Evolutionary conservation across 2,113 vertebrate genomes (phyloP), one percentile per base, ranked within the genome.

Genomic region (Origma solitaria): DNA sequence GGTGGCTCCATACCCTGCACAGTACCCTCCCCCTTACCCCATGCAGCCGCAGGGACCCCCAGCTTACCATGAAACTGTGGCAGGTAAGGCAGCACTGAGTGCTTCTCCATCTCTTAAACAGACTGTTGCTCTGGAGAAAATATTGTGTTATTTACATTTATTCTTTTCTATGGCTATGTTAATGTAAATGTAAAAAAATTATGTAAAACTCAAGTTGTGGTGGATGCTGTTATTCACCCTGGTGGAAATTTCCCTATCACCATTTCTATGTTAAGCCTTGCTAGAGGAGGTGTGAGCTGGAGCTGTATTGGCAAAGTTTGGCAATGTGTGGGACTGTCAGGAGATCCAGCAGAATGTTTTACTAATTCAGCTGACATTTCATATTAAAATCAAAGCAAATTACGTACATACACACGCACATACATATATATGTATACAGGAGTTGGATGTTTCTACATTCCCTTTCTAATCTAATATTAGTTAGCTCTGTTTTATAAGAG

Each of bases 21-120:
- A 98, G 13, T 98, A 98, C 62, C 96, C 95, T 23, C 97, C 98
- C 8, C 98, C 98, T 49, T 98, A 88, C 77, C 93, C 96, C 50
- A 94, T 83, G 40, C 98, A 98, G 68, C 96, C 97, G 0, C 10
- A 82, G 6, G 99, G 98, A 86, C 98, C 98, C 13, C 99, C 99
- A 1, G 97, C 99, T 7, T 99, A 99, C 88, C 98, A 99, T 28
- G 99, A 99, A 95, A 98, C 98, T 0, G 58, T 98, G 97, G 92
- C 97, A 94, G 98, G 98, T 98, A 95, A 98, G 97, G 69, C 73
- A 84, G 42, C 5, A 3, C n/a, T 35, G 5, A 25, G 31, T 16
- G 21, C 79, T 90, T 49, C 54, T 83, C 72, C n/a, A 24, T 38
- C 35, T 77, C 76, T 35, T 75, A 2, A 28, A 7, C 1, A 58